Conservation (phyloP, 2,113 vertebrate genomes). For the Proteles cristata region DNA sequence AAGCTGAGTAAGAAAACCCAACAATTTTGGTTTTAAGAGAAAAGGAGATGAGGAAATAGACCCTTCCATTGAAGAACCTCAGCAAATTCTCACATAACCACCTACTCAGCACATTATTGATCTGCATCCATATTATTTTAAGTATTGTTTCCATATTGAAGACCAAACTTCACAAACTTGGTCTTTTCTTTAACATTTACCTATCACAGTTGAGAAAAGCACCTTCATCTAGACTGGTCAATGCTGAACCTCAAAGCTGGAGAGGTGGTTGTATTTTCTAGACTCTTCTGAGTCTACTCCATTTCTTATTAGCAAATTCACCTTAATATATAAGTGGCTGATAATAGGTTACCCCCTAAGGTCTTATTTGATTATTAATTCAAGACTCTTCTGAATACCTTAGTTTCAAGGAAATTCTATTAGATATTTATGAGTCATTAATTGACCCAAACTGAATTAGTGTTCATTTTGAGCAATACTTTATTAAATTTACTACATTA, state of each 20-base stretch:
- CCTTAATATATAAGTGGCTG: background rate
- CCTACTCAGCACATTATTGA: background rate
- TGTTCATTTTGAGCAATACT: background rate
- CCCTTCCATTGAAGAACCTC: background rate
- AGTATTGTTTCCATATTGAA: background rate
- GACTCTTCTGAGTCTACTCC: background rate
- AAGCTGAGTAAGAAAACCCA: background rate
- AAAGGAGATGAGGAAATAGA: background rate
- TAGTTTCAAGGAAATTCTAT: background rate
- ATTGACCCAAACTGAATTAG: background rate
- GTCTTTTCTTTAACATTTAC: background rate
- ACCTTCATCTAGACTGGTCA: background rate
- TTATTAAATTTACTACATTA: background rate
- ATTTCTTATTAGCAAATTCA: background rate
- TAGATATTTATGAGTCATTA: background rate
- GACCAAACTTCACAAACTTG: background rate
- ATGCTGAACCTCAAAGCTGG: background rate
- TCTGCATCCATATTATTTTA: background rate
- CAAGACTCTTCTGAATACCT: background rate
- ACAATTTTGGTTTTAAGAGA: background rate
- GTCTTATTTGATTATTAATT: background rate
- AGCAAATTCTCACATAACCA: background rate
- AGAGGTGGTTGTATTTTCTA: background rate
- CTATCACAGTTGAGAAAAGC: background rate
- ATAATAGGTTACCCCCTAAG: background rate